A percentile compares a stretch with the other conserved stretches of the same genome.
Conservation (phyloP, 2,797 vertebrate species). For the Ciconia nigra region DNA sequence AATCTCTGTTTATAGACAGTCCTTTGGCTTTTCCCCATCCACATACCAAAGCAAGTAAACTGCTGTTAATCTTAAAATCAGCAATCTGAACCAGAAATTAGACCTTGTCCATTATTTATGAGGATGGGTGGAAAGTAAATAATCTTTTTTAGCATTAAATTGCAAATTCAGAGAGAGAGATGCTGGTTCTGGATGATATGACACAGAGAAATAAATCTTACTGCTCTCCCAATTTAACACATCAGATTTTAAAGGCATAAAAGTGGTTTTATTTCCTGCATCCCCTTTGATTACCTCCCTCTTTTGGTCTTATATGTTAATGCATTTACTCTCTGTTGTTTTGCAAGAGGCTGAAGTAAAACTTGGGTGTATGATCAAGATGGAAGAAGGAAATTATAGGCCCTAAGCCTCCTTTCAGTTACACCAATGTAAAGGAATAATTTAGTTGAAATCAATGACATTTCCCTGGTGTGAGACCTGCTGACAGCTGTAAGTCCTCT, state of each 20-base stretch:
- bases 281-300: background rate
- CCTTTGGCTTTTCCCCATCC: background rate
- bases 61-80: background rate
- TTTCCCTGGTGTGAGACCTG: background rate
- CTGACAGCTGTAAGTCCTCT: background rate
- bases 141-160: background rate
- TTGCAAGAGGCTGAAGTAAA: background rate
- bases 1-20: background rate
- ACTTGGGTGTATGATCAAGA: background rate
- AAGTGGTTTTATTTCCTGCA: background rate
- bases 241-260: background rate
- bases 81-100: background rate
- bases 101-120: slow-evolving; percentile 5
- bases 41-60: background rate
- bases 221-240: background rate
- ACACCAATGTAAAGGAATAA: background rate
- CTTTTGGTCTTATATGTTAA: background rate
- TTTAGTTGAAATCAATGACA: background rate
- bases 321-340: background rate
- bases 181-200: background rate
- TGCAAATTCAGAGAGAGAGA: background rate
- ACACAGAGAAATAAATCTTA: background rate
- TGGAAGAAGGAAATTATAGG: background rate
- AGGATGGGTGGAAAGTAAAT: background rate
- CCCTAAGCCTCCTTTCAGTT: background rate